Evolutionary conservation across 1,140 invertebrate genomes (phyloP), one percentile per base, ranked within the genome.

Genomic region (Holotrichia oblita): DNA sequence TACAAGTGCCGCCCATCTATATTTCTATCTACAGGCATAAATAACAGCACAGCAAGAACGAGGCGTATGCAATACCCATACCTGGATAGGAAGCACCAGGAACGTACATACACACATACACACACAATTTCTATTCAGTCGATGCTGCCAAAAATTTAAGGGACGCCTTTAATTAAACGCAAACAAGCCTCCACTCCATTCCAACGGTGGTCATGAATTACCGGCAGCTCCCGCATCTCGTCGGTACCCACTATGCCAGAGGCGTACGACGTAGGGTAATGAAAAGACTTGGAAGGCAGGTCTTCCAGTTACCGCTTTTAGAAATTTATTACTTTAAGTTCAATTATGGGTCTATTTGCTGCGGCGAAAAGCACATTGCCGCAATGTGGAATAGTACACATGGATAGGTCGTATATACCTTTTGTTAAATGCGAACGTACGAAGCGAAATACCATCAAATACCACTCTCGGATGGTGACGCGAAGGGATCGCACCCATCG

Each of bases 311-410:
- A 17, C 61, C 61, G 61, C 61, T 69, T 27, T 69, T 69, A 69
- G 20, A 69, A 69, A 69, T 69, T 27, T 69, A 69, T 69, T 34
- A 22, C 61, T 3, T 17, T 22, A 69, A 69, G 20, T 69, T 69
- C 61, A 69, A 69, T 69, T 69, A 69, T 69, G 61, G 61, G 22
- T 69, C 61, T 69, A 34, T 69, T 69, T 69, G 61, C 61, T 69
- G 61, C 24, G 20, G 61, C 27, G 12, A 9, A 1, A 22, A 61
- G 14, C 17, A 61, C 8, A 22, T 20, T 69, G 61, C 61, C 17
- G 61, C 22, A 69, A 55, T 6, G 48, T 6, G 48, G 2, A 55
- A 17, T 55, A 14, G 48, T 55, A 69, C 17, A 9, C 59, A 24
- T 27, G 22, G 61, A 69, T 22, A 27, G 20, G 17, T 27, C 48